Conservation (phyloP, 2,113 vertebrate species). For the Benthochromis sp. region DNA sequence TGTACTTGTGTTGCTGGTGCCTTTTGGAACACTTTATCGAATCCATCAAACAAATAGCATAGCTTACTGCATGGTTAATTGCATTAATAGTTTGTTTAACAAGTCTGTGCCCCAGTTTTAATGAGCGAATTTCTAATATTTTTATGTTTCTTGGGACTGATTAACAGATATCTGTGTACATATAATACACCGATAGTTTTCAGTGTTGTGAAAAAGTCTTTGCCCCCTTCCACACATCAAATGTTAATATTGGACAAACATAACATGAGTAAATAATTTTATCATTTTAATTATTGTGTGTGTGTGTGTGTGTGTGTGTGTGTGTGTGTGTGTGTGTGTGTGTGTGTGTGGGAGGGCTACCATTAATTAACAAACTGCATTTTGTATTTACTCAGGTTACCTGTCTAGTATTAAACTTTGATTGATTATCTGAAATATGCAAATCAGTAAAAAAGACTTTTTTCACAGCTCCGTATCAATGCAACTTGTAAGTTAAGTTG, state of each 20-base stretch:
- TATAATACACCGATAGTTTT: neutral
- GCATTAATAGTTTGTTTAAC: neutral
- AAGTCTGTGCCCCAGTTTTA: neutral
- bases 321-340: neutral
- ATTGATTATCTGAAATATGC: neutral
- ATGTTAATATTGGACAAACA: neutral
- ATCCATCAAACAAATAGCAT: neutral
- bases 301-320: too few relatives aligned
- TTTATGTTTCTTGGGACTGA: neutral
- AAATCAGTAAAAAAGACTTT: neutral
- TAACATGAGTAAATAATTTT: neutral
- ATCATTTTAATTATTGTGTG: neutral
- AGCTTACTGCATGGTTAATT: neutral
- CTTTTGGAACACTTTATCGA: neutral
- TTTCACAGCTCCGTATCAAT: neutral
- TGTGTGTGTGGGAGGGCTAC: neutral
- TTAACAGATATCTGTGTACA: neutral
- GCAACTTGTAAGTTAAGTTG: neutral
- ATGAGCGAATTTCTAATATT: neutral
- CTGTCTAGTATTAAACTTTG: neutral
- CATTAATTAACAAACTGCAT: neutral
- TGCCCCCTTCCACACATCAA: neutral
- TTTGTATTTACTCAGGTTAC: neutral
- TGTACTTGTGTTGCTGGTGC: neutral
- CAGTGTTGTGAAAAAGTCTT: neutral